These are phyloP conservation scores for Taenioides sp. DNA, from an alignment of 2,797 vertebrate species.

Conservation along the genomic window DNA sequence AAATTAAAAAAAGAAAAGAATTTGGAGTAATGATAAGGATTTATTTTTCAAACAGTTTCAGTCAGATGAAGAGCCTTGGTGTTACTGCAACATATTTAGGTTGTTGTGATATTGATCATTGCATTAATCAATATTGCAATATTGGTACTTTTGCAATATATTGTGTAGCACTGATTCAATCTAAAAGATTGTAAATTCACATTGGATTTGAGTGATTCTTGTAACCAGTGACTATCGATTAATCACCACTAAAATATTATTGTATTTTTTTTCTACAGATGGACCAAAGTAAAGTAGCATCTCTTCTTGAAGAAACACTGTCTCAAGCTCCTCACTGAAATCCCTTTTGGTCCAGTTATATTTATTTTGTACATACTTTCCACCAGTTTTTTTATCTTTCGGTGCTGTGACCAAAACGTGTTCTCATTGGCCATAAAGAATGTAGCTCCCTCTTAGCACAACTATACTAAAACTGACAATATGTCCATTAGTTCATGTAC, in stretches of 20 bases:
- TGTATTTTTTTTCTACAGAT: conserved; percentile 73
- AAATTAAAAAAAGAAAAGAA: too few species aligned
- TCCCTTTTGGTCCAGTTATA: conserved; percentile 21
- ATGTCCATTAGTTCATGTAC: conserved; percentile 3
- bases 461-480: conserved; percentile 33
- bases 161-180: background rate
- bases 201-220: conserved; percentile 1
- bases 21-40: too few species aligned
- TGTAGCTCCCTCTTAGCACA: conserved; percentile 31
- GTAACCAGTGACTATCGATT: background rate
- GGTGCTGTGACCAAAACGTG: conserved; percentile 41
- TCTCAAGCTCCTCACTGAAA: conserved; percentile 83
- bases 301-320: conserved; percentile 92
- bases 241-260: background rate
- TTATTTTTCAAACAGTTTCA: background rate
- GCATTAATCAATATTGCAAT: background rate
- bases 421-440: conserved; percentile 25
- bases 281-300: conserved; percentile 88
- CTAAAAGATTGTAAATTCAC: background rate
- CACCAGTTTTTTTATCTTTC: conserved; percentile 25
- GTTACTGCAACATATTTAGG: background rate
- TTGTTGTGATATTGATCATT: too few species aligned
- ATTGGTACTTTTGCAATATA: background rate
- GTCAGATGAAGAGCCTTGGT: background rate
- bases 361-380: conserved; percentile 24